phyloP scores from a whole-genome alignment of 2,113 vertebrate species.

The Otocyon megalotis region DNA sequence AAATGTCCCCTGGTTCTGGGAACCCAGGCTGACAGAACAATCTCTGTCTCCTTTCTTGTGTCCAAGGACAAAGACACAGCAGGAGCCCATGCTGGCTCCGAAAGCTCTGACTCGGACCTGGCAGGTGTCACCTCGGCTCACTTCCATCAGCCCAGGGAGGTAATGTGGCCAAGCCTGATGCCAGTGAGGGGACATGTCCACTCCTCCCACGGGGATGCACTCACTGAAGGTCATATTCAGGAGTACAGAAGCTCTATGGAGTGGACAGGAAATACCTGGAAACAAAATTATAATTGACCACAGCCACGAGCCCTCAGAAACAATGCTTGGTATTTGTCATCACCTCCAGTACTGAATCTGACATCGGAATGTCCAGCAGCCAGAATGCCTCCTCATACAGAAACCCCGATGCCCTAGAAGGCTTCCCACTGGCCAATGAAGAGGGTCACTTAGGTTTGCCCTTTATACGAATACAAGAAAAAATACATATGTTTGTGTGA shows the following conservation, averaged over 20 bases:
- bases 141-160: background rate
- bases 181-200: background rate
- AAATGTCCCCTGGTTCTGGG: background rate
- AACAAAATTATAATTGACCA: background rate
- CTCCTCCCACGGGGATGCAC: background rate
- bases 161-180: background rate
- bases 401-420: background rate
- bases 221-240: background rate
- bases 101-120: background rate
- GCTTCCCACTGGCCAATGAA: background rate
- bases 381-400: background rate
- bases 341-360: background rate
- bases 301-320: background rate
- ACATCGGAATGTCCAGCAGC: background rate
- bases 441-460: background rate
- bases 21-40: background rate
- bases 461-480: conserved; percentile 2
- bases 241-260: background rate
- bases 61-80: background rate
- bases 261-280: background rate
- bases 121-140: background rate
- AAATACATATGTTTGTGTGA: background rate
- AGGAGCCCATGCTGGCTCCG: background rate
- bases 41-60: background rate
- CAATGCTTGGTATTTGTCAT: fast-evolving